Percentiles rank a stretch among this genome's conserved stretches.
These are phyloP conservation scores for Hymenopus coronatus DNA, from an alignment of 2,888 invertebrate species.

Conservation along the genomic window DNA sequence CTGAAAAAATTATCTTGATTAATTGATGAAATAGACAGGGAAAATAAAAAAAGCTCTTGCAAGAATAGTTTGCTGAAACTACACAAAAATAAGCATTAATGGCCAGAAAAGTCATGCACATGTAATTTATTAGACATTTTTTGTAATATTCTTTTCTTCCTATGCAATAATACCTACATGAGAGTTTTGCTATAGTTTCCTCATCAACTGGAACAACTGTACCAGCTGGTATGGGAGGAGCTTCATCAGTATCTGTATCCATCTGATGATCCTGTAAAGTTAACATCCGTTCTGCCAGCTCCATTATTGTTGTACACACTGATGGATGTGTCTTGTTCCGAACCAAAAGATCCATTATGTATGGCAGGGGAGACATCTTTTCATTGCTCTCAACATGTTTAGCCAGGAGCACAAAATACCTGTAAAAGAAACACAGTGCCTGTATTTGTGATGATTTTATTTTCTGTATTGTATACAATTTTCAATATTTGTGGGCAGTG, in stretches of 20 bases:
- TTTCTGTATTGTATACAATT: no score
- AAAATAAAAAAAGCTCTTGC: no score
- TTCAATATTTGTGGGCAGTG: no score
- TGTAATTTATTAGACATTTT: no score
- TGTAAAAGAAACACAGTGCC: slow-evolving; percentile 34
- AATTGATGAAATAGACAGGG: no score
- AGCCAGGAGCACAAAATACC: slow-evolving; percentile 67
- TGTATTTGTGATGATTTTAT: no score
- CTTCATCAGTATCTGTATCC: slow-evolving; percentile 39
- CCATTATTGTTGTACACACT: slow-evolving; percentile 68
- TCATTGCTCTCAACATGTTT: slow-evolving; percentile 53
- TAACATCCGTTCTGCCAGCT: slow-evolving; percentile 71
- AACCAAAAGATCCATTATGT: slow-evolving; percentile 67
- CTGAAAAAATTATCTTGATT: no score
- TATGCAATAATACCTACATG: background rate
- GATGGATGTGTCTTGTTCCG: slow-evolving; percentile 63
- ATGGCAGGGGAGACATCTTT: slow-evolving; percentile 59
- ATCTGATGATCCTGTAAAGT: slow-evolving; percentile 62
- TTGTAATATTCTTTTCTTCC: no score
- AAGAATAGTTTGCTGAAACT: no score
- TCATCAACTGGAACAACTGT: slow-evolving; percentile 46
- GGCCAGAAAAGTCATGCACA: no score
- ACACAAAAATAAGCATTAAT: no score
- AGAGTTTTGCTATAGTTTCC: slow-evolving; percentile 37
- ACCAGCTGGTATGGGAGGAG: slow-evolving; percentile 39